These are phyloP conservation scores for Aegithalos caudatus DNA, from an alignment of 2,113 vertebrate species.

Conservation along the genomic window DNA sequence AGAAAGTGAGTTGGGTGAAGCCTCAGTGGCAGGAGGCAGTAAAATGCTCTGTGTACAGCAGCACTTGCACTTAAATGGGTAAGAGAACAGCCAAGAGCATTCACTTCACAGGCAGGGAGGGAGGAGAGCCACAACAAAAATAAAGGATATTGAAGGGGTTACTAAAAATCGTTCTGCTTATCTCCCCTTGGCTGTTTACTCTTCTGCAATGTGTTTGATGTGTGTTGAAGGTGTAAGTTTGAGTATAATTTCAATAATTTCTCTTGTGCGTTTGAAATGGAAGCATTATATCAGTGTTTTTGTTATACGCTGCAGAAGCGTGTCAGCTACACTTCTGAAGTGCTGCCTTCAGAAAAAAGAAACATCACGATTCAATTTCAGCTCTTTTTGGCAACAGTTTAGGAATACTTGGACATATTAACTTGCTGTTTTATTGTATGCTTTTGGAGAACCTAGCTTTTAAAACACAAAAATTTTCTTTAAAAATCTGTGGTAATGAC, in stretches of 20 bases:
- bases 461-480: neutral
- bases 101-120: neutral
- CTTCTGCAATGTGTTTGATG: neutral
- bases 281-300: fast-evolving
- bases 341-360: neutral
- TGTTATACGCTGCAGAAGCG: fast-evolving
- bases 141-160: neutral
- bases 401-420: neutral
- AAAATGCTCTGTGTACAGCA: neutral
- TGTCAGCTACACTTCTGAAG: neutral
- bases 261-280: neutral
- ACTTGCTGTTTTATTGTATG: neutral
- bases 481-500: no score
- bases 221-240: neutral
- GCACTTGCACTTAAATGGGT: neutral
- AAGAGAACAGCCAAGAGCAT: neutral
- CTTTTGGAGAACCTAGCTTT: neutral
- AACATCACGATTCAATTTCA: neutral
- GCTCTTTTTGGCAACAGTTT: neutral
- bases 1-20: neutral
- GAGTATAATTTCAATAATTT: neutral
- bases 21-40: neutral
- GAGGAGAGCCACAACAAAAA: neutral
- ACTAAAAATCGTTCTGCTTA: neutral
- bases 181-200: neutral